Conservation (phyloP, 2,888 invertebrate species). For the Xanthia togata region DNA sequence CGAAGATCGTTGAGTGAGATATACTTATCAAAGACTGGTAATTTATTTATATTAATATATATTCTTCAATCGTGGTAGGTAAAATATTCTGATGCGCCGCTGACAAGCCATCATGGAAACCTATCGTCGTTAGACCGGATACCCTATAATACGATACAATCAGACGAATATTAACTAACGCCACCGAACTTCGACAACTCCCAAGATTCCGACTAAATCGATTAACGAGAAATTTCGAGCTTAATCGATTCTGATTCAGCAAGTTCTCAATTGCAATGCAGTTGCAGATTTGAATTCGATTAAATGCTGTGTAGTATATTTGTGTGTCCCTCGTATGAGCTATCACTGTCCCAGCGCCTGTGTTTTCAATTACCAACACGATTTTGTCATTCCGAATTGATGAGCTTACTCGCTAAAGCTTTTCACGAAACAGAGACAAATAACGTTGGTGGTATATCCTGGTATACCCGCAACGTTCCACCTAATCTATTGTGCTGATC, state of each 20-base stretch:
- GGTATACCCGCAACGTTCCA: conserved; percentile 26
- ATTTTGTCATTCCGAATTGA: conserved; percentile 60
- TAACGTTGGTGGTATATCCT: conserved; percentile 37
- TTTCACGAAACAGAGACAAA: conserved; percentile 52
- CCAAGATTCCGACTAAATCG: conserved; percentile 71
- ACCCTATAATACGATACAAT: conserved; percentile 73
- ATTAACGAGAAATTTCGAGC: conserved; percentile 79
- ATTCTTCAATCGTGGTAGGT: neutral
- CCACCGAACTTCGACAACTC: conserved; percentile 55
- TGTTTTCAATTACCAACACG: conserved; percentile 67
- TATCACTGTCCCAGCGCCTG: conserved; percentile 48
- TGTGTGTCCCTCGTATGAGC: conserved; percentile 57
- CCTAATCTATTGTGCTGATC: conserved; percentile 62
- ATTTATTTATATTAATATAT: too few relatives aligned
- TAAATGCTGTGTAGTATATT: conserved; percentile 63
- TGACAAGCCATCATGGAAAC: conserved; percentile 43
- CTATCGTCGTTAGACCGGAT: conserved; percentile 45
- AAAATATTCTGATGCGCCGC: conserved; percentile 5
- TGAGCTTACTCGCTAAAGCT: conserved; percentile 59
- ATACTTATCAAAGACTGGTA: too few relatives aligned
- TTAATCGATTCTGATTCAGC: conserved; percentile 84
- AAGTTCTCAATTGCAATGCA: conserved; percentile 77
- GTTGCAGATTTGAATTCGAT: conserved; percentile 75
- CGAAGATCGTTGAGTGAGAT: too few relatives aligned
- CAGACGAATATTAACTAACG: conserved; percentile 70